Base-by-base conservation (phyloP, 2,797 vertebrate genomes). In the Molossus alvarezi region DNA sequence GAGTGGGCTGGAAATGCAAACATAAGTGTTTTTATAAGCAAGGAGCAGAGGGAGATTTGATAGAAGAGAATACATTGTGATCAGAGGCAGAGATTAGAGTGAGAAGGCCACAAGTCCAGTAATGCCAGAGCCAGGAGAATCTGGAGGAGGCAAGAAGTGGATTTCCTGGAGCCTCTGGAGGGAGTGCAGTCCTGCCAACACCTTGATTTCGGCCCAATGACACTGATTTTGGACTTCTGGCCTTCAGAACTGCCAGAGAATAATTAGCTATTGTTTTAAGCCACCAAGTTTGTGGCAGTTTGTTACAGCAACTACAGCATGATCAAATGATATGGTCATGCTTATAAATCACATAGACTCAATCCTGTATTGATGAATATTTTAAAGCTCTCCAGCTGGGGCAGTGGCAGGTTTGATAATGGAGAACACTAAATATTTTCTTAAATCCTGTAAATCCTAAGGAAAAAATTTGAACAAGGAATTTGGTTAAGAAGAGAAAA, bases 401-500 rank as follows among this genome's bases (percentile, higher is more conserved):
- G 1, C 41, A 41, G 13, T 73, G 33, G 15, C 14, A 57, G 58
- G 21, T 75, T 2, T 15, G 60, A 9, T 62, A 48, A 45, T 87
- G 29, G 72, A 91, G 41, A 83, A 18, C 14, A 67, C 13, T 58
- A 18, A 37, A 13, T 90, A 25, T 92, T 94, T 94, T 85, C 90
- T 64, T 91, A 37, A 92, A 67, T 45, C 27, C 58, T 79, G 6
- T 92, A 71, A 88, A 85, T 72, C 27, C 60, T 69, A 90, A 92
- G 55, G 75, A 58, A 90, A 71, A 57, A 29, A 21, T n/a, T 88
- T 80, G 45, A 90, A 64, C 14, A 57, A 33, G 62, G 23, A 82
- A 64, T 86, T 83, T 89, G 60, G 51, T 37, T 37, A 60, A 94
- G 55, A 90, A 87, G 37, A 41, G 45, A 82, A 65, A 81, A 89